A percentile compares a stretch with the other conserved stretches of the same genome.
These are phyloP conservation scores for Phoebastria nigripes DNA, from an alignment of 2,797 vertebrate species.

Conservation along the genomic window DNA sequence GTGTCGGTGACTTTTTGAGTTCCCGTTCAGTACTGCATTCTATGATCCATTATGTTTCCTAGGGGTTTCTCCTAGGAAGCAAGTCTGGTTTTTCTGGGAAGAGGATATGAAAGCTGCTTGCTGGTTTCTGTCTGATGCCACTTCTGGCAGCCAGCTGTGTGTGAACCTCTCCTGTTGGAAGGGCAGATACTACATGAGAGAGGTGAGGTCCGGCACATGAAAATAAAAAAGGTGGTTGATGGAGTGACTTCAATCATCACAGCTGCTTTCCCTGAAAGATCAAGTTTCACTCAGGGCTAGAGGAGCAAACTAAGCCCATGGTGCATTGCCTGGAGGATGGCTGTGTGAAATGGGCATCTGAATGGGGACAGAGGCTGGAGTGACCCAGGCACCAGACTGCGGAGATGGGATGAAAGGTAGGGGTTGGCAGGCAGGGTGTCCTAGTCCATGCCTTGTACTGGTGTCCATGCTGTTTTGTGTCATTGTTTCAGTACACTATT, in stretches of 20 bases:
- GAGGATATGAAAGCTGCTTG: background rate
- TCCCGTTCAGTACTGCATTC: background rate
- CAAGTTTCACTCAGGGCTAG: background rate
- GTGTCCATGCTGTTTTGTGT: background rate
- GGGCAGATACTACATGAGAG: background rate
- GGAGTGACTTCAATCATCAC: background rate
- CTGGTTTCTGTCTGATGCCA: background rate
- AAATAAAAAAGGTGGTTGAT: background rate
- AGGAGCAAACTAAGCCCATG: background rate
- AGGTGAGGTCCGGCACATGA: background rate
- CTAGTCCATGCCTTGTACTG: background rate
- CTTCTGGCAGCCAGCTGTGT: background rate
- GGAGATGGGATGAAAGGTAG: background rate
- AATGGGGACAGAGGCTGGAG: background rate
- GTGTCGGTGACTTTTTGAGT: background rate
- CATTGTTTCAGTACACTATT: background rate
- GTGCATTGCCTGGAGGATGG: background rate
- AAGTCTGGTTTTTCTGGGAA: background rate
- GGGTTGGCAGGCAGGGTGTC: background rate
- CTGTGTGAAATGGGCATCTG: background rate
- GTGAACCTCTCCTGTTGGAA: background rate
- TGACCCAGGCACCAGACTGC: background rate
- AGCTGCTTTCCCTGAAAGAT: background rate
- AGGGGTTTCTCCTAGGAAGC: background rate
- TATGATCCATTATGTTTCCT: background rate